Evolutionary conservation across 1,140 invertebrate species (phyloP), one percentile per base, ranked within the genome.

Genomic region (Oryzaephilus surinamensis): DNA sequence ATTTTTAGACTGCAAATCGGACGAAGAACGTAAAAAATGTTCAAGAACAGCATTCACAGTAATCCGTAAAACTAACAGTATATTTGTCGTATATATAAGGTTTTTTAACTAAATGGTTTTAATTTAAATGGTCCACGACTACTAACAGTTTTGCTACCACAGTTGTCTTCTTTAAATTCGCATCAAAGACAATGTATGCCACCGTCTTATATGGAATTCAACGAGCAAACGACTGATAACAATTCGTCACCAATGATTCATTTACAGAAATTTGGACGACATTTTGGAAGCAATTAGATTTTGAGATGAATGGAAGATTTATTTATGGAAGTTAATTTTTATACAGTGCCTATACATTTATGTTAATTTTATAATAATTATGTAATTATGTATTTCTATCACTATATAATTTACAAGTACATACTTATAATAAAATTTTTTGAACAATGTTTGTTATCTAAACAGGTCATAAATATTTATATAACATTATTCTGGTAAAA

Each of bases 11-110:
- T 41, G 23, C 29, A 50, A 48, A 33, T 46, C 50, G 6, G 58
- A 61, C 10, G 79, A 82, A 27, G 80, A 83, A 46, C 67, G 84
- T 21, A 86, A 87, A 54, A 92, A 92, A 58, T 62, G 87, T 36
- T 84, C 86, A 0, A 67, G 87, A 14, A 92, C 87, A 0, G 85
- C 87, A 3, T 92, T 92, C 63, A 91, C 86, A 11, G 84, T 85
- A 0, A 69, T 83, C 2, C 87, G 8, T 5, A 4, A 20, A 4
- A 20, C 4, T 20, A 8, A 8, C 19, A 20, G 8, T 5, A 30
- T 35, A 32, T 38, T 24, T 6, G 8, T n/a, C 33, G 6, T 41
- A 21, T 32, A 49, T 45, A 53, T 6, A 33, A 72, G 70, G 70
- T 72, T 72, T 47, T 72, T 72, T 28, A 72, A 72, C 46, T 71